Conservation (phyloP, 2,888 invertebrate species). For the Synanthedon andrenaeformis region DNA sequence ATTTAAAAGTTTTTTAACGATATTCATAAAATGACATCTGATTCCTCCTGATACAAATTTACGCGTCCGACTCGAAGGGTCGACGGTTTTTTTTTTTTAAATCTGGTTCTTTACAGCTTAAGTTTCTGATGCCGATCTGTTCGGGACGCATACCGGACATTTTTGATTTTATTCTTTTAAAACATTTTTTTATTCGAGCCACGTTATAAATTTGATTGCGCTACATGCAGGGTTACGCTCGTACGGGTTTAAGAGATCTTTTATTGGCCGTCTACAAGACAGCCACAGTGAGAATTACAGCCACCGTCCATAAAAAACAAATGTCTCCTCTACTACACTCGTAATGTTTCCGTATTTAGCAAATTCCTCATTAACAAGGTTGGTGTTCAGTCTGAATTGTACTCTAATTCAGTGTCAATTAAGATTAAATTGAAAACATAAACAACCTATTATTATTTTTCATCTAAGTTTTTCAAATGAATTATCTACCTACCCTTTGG, state of each 20-base stretch:
- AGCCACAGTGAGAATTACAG: constrained; percentile 38
- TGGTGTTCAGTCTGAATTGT: too few species aligned
- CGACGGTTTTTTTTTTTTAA: constrained; percentile 31
- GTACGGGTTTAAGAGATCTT: constrained; percentile 13
- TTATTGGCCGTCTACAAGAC: constrained; percentile 15
- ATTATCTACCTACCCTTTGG: too few species aligned
- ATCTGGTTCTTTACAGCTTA: constrained; percentile 55
- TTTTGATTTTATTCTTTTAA: constrained; percentile 52
- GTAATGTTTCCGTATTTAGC: too few species aligned
- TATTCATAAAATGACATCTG: constrained; percentile 59
- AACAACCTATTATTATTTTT: too few species aligned
- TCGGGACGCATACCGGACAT: constrained; percentile 63
- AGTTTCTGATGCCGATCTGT: constrained; percentile 63
- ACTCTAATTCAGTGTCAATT: too few species aligned
- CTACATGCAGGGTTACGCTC: constrained; percentile 23
- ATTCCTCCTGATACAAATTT: constrained; percentile 63
- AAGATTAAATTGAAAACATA: too few species aligned
- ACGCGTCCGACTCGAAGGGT: constrained; percentile 52
- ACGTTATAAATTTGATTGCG: constrained; percentile 51
- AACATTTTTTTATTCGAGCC: constrained; percentile 33
- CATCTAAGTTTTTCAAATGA: too few species aligned
- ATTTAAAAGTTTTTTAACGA: neutral
- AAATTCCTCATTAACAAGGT: too few species aligned
- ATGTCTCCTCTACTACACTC: too few species aligned
- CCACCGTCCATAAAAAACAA: constrained; percentile 2